Conservation (phyloP, 2,797 vertebrate genomes). For the Neosilurus mollespiculum region DNA sequence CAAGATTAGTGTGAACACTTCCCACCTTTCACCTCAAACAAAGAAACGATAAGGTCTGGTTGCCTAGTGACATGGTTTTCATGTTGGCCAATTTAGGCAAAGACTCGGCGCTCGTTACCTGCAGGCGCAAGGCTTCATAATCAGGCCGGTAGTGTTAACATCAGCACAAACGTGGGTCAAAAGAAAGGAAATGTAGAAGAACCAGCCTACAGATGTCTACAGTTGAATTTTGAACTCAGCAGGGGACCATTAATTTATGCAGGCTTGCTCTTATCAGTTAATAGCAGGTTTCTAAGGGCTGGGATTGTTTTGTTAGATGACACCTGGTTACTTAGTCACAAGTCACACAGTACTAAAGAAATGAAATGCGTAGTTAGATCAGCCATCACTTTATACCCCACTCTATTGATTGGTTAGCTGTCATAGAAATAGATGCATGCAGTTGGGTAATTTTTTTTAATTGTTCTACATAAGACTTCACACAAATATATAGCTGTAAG, state of each 20-base stretch:
- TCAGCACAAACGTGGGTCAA: neutral
- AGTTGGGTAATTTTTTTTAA: conserved; percentile 37
- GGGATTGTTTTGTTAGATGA: conserved; percentile 78
- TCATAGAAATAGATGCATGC: conserved; percentile 34
- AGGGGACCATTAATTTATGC: conserved; percentile 70
- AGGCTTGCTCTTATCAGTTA: conserved; percentile 76
- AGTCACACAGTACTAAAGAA: conserved; percentile 56
- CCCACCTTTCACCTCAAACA: conserved; percentile 91
- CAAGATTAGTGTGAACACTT: conserved; percentile 89
- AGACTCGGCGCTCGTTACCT: conserved; percentile 49
- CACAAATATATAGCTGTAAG: no score
- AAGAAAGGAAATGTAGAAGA: neutral
- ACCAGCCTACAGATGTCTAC: conserved; percentile 13
- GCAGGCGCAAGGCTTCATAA: conserved; percentile 28
- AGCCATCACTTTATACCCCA: conserved; percentile 52
- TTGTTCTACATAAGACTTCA: neutral
- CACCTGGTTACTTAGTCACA: conserved; percentile 68
- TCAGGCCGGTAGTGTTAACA: conserved; percentile 1
- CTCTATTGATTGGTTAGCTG: conserved; percentile 50
- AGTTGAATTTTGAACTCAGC: conserved; percentile 68
- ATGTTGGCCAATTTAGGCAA: conserved; percentile 62
- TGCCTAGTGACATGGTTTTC: conserved; percentile 79
- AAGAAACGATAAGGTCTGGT: conserved; percentile 89
- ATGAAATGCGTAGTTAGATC: conserved; percentile 59
- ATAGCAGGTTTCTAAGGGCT: conserved; percentile 75